Conservation (phyloP, 2,113 vertebrate genomes). For the Puntigrus tetrazona region DNA sequence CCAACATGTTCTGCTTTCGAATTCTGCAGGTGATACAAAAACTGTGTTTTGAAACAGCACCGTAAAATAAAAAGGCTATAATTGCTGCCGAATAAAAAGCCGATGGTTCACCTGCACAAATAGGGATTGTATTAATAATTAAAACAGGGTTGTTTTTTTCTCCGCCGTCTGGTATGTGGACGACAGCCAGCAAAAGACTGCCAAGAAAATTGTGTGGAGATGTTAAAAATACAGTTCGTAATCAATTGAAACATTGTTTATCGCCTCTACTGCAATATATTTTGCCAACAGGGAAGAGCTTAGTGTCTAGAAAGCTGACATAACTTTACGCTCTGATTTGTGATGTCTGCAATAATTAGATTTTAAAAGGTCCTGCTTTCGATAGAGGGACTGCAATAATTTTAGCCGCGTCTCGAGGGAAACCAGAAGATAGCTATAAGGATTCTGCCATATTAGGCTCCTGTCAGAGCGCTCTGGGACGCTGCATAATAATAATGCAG, state of each 20-base stretch:
- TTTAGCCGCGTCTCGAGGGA: slow-evolving; percentile 54
- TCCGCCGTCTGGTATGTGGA: slow-evolving; percentile 36
- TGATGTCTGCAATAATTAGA: slow-evolving; percentile 41
- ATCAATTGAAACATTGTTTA: slow-evolving; percentile 37
- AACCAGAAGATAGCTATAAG: slow-evolving; percentile 45
- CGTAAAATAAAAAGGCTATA: slow-evolving; percentile 21
- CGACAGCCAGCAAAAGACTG: slow-evolving; percentile 31
- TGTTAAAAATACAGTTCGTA: neutral
- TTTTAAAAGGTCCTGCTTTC: slow-evolving; percentile 48
- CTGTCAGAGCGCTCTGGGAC: slow-evolving; percentile 43
- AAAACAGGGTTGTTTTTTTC: slow-evolving; percentile 34
- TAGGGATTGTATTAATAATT: slow-evolving; percentile 53
- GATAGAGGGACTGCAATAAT: slow-evolving; percentile 50
- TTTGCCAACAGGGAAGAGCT: neutral
- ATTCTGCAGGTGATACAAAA: slow-evolving; percentile 51
- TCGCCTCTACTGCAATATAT: neutral
- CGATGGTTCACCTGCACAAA: slow-evolving; percentile 51
- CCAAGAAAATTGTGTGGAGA: slow-evolving; percentile 19
- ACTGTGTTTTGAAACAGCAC: slow-evolving; percentile 53
- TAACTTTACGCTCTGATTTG: slow-evolving; percentile 35
- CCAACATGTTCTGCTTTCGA: slow-evolving; percentile 17
- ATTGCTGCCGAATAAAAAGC: slow-evolving; percentile 55
- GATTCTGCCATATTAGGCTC: slow-evolving; percentile 50
- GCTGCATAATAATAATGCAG: slow-evolving; percentile 46
- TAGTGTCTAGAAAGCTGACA: neutral